These are phyloP conservation scores for Callipepla californica DNA, from an alignment of 2,113 vertebrate species.

Conservation along the genomic window DNA sequence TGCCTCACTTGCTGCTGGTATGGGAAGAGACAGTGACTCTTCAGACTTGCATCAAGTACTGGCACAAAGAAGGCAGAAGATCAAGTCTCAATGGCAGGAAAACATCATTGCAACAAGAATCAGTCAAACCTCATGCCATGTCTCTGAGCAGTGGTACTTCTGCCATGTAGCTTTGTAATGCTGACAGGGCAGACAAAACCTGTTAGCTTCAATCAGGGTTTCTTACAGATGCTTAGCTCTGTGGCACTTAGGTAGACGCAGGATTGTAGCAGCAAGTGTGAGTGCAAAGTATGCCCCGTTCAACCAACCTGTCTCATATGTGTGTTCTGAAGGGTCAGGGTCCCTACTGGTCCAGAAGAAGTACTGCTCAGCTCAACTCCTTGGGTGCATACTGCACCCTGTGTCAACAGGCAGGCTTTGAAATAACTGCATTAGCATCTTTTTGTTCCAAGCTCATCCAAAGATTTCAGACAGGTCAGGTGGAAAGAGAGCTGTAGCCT, in stretches of 20 bases:
- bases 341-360: neutral
- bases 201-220: neutral
- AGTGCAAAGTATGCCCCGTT: neutral
- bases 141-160: neutral
- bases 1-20: neutral
- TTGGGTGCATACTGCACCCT: neutral
- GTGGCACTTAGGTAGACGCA: neutral
- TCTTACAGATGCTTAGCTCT: neutral
- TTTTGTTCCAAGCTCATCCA: neutral
- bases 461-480: neutral
- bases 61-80: neutral
- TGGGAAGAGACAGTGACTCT: neutral
- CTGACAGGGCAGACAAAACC: neutral
- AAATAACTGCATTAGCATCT: rapidly evolving
- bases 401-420: neutral
- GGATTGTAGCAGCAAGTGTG: neutral
- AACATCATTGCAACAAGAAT: neutral
- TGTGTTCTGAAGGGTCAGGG: rapidly evolving
- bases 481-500: neutral
- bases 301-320: rapidly evolving
- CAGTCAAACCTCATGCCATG: neutral
- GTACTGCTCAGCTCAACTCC: neutral
- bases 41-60: rapidly evolving
- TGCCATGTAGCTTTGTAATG: neutral
- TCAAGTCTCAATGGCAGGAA: neutral